Conservation (phyloP, 2,888 invertebrate genomes). For the Atethmia centrago region DNA sequence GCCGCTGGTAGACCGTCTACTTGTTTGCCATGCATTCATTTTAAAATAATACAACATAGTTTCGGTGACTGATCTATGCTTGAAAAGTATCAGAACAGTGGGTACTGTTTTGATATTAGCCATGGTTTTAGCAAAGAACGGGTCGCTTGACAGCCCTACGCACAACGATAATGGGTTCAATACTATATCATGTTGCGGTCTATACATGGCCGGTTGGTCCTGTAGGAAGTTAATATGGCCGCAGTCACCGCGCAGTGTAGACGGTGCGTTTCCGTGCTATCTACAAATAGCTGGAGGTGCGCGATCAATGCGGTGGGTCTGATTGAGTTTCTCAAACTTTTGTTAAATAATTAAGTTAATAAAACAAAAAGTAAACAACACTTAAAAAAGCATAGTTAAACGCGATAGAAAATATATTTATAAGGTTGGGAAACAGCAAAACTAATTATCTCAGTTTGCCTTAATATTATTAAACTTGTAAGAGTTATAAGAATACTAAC, state of each 20-base stretch:
- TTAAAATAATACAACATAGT: no score
- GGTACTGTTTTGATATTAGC: no score
- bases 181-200: slow-evolving; percentile 33
- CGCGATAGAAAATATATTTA: not conserved
- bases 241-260: slow-evolving; percentile 62
- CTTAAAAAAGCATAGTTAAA: not conserved
- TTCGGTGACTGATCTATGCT: no score
- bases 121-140: no score
- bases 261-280: slow-evolving; percentile 48
- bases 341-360: not conserved
- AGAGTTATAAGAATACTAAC: not conserved
- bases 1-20: no score
- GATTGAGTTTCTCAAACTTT: slow-evolving; percentile 52
- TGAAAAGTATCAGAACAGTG: no score
- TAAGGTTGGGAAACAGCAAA: not conserved
- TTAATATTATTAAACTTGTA: not conserved
- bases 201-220: slow-evolving; percentile 49
- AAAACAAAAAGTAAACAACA: not conserved
- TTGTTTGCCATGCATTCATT: no score
- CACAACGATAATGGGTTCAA: slow-evolving; percentile 34
- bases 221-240: slow-evolving; percentile 12
- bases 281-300: slow-evolving; percentile 67
- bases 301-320: slow-evolving; percentile 71
- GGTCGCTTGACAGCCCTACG: slow-evolving; percentile 30
- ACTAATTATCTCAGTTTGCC: no score